Conservation (phyloP, 2,113 vertebrate species). For the Trichechus manatus region DNA sequence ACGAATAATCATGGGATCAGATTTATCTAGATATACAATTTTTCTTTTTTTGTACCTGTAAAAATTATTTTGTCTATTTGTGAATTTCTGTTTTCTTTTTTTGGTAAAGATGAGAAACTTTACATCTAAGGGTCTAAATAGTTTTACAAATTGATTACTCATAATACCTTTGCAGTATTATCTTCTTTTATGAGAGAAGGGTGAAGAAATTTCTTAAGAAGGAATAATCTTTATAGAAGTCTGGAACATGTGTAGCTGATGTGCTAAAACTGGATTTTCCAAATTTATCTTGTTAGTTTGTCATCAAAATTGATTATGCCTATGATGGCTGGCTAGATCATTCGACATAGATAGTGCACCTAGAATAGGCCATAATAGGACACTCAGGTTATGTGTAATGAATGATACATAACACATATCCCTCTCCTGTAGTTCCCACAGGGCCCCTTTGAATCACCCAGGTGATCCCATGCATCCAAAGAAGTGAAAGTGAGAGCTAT, state of each 20-base stretch:
- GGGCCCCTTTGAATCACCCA: background rate
- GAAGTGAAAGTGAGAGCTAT: background rate
- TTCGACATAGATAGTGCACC: background rate
- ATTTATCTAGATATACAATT: background rate
- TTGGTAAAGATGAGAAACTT: background rate
- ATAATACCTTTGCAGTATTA: background rate
- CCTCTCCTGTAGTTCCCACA: background rate
- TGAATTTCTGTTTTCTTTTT: background rate
- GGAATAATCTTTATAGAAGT: background rate
- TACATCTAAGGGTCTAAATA: background rate
- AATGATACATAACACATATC: background rate
- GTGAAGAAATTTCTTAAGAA: background rate
- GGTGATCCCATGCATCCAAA: background rate
- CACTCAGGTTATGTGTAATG: background rate
- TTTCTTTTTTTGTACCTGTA: background rate
- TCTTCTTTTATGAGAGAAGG: background rate
- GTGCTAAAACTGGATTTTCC: background rate
- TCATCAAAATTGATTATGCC: background rate
- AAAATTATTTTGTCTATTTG: slow-evolving; percentile 1
- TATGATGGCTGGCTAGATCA: background rate
- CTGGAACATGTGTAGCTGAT: background rate
- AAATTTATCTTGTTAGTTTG: background rate
- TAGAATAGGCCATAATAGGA: background rate
- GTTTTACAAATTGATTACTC: background rate
- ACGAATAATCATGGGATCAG: background rate